phyloP scores from a whole-genome alignment of 2,113 vertebrate species.

The Corythaeola cristata region DNA sequence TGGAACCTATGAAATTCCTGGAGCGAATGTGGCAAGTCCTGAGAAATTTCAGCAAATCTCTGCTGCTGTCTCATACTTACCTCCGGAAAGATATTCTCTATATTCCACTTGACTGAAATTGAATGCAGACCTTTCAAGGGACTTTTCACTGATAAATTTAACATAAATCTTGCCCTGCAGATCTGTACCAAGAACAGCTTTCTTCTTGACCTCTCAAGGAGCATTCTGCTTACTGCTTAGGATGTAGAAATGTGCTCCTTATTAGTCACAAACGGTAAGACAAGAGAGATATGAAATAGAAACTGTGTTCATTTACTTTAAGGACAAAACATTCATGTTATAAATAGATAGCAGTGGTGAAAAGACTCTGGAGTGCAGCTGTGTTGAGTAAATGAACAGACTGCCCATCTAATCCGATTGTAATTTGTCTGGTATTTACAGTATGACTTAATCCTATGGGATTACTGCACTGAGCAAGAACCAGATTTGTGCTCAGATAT shows the following conservation, averaged over 20 bases:
- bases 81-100: not conserved
- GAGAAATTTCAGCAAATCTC: not conserved
- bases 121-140: not conserved
- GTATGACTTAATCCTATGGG: conserved; percentile 6
- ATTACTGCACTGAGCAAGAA: not conserved
- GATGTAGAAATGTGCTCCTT: not conserved
- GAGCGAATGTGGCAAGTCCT: not conserved
- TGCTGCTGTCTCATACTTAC: not conserved
- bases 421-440: conserved; percentile 61
- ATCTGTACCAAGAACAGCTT: not conserved
- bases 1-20: not conserved
- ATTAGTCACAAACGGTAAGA: not conserved
- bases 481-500: not conserved
- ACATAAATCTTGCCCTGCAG: not conserved
- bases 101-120: not conserved
- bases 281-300: not conserved
- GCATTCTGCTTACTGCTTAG: not conserved
- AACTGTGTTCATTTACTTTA: not conserved
- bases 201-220: not conserved
- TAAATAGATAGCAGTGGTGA: not conserved
- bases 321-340: not conserved
- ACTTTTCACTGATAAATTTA: not conserved
- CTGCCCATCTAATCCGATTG: conserved; percentile 42
- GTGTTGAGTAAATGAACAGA: conserved; percentile 45
- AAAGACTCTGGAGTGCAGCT: conserved; percentile 27